Percentiles rank a stretch among this genome's conserved stretches.
phyloP scores from a whole-genome alignment of 2,888 invertebrate species.

The Drosophila rubida region DNA sequence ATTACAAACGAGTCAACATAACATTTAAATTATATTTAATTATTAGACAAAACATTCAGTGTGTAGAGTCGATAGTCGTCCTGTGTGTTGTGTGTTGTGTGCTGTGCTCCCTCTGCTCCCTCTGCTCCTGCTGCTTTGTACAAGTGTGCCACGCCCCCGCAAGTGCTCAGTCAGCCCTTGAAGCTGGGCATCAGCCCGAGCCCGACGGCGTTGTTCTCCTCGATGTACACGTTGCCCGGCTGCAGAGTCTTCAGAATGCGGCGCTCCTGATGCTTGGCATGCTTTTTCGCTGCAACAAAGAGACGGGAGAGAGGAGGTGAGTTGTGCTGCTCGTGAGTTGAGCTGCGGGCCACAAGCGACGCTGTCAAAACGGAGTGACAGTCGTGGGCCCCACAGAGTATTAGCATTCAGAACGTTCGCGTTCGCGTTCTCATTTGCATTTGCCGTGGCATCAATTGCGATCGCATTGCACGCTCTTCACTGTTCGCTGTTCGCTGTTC shows the following conservation, averaged over 20 bases:
- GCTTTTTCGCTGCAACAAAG: conserved; percentile 68
- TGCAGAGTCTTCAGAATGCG: conserved; percentile 81
- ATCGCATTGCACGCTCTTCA: conserved; percentile 43
- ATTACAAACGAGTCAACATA: conserved; percentile 84
- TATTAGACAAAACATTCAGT: conserved; percentile 56
- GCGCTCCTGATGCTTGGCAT: conserved; percentile 81
- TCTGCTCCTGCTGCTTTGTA: conserved; percentile 18
- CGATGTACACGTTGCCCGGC: conserved; percentile 84
- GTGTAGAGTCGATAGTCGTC: background rate
- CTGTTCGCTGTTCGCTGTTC: conserved; percentile 7
- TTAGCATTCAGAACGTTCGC: conserved; percentile 53
- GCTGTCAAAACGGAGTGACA: conserved; percentile 63
- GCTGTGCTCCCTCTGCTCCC: background rate
- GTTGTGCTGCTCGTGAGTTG: conserved; percentile 15
- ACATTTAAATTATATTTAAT: conserved; percentile 66
- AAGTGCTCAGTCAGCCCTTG: conserved; percentile 77
- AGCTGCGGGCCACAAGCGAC: conserved; percentile 59
- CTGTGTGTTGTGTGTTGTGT: background rate
- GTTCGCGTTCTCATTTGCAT: conserved; percentile 63
- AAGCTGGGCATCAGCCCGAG: conserved; percentile 38
- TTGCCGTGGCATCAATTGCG: conserved; percentile 62
- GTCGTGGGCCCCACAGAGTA: conserved; percentile 29
- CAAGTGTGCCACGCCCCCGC: conserved; percentile 1
- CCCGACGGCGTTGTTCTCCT: conserved; percentile 77
- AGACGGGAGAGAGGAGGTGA: background rate